Evolutionary conservation across 1,140 invertebrate genomes (phyloP).

Genomic region (Globodera rostochiensis): DNA sequence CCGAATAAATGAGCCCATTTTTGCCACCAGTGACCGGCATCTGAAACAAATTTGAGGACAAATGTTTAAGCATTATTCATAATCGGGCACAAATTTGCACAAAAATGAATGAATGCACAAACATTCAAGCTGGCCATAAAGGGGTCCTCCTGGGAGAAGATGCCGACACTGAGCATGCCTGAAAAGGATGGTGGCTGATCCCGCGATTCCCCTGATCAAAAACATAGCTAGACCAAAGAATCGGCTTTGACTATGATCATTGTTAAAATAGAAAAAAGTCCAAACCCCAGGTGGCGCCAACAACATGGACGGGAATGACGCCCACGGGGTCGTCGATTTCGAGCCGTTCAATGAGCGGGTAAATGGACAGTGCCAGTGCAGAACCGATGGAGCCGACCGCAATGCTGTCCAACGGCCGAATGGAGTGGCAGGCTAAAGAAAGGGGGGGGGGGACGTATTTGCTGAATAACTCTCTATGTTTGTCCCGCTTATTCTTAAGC

Average conservation of each 20-base stretch:
- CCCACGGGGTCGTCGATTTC: conserved; percentile 67
- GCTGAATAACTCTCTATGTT: no score
- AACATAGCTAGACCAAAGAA: neutral
- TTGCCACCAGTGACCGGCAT: conserved; percentile 35
- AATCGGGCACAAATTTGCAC: neutral
- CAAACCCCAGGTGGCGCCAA: conserved; percentile 65
- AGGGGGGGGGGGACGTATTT: no score
- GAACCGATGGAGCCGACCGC: conserved; percentile 65
- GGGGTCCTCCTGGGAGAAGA: conserved; percentile 63
- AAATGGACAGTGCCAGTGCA: conserved; percentile 51
- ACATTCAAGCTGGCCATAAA: neutral
- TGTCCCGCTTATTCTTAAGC: no score
- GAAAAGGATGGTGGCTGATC: neutral
- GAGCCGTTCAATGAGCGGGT: conserved; percentile 62
- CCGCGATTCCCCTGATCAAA: neutral
- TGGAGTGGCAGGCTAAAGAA: conserved; percentile 59
- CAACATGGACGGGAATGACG: conserved; percentile 67
- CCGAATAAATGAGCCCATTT: conserved; percentile 50
- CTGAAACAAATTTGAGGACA: conserved; percentile 4
- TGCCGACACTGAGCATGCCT: conserved; percentile 64
- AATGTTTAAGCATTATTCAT: neutral
- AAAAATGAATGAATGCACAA: neutral
- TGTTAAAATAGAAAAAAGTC: neutral
- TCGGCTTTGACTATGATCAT: neutral
- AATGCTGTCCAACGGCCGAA: conserved; percentile 60